phyloP scores from a whole-genome alignment of 2,797 vertebrate species.

The Chelon auratus region DNA sequence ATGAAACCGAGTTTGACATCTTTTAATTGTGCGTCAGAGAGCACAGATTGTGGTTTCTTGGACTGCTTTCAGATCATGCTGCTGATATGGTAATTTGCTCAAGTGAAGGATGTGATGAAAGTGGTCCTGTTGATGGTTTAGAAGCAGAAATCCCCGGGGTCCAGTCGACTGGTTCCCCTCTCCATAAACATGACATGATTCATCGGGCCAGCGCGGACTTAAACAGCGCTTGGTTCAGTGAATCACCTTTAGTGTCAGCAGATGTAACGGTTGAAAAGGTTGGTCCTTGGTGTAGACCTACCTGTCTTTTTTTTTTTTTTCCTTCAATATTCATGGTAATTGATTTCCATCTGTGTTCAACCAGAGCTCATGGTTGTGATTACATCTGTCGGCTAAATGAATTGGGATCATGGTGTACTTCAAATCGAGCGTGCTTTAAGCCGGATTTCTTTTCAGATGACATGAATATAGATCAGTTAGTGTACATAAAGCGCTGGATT shows the following conservation, averaged over 20 bases:
- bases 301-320: background rate
- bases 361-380: conserved; percentile 45
- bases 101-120: conserved; percentile 79
- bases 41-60: conserved; percentile 81
- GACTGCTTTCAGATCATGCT: conserved; percentile 76
- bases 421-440: conserved; percentile 43
- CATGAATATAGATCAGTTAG: conserved; percentile 77
- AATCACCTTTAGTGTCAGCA: conserved; percentile 18
- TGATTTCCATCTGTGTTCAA: conserved; percentile 53
- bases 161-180: conserved; percentile 54
- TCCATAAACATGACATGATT: conserved; percentile 56
- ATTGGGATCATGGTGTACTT: conserved; percentile 57
- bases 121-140: conserved; percentile 70
- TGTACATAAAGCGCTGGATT: conserved; percentile 88
- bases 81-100: conserved; percentile 80
- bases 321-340: conserved; percentile 30
- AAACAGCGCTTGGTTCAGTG: conserved; percentile 52
- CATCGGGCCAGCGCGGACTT: conserved; percentile 33
- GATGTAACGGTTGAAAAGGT: conserved; percentile 16
- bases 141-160: conserved; percentile 66
- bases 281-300: conserved; percentile 12
- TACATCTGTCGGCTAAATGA: conserved; percentile 53
- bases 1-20: conserved; percentile 88
- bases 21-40: conserved; percentile 88
- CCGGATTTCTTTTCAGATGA: conserved; percentile 56